Evolutionary conservation across 2,113 vertebrate species (phyloP), one percentile per base, ranked within the genome.

Genomic region (Entelurus aequoreus): DNA sequence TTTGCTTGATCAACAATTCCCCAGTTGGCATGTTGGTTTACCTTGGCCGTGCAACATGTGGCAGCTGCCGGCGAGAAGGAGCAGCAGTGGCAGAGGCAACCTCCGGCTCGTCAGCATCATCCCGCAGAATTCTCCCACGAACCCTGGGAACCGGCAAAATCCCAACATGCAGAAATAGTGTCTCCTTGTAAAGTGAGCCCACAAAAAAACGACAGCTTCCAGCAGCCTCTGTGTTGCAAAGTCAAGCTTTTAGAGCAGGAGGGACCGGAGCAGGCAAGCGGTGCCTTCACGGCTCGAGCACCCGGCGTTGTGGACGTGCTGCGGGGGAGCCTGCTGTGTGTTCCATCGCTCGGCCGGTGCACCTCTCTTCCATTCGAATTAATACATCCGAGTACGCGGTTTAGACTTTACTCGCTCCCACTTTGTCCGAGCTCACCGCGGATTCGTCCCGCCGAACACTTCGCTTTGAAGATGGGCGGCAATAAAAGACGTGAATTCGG

Each of bases 21-120:
- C 15, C 8, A 19, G 28, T 28, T 28, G 37, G 15, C n/a, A 12
- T 47, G 44, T 16, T 65, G 19, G 65, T 81, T 71, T 86, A 89
- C 87, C 87, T 89, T 89, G 87, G 37, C 82, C 86, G 63, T 84
- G 86, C 87, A 89, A 89, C 87, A 88, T 87, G 87, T 88, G 84
- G 84, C 80, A 86, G 71, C 77, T 63, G 79, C 75, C 57, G 62
- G 19, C 28, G 63, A 89, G 71, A 11, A 87, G 61, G 9, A 88
- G 75, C 68, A 87, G 71, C 69, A 87, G 75, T 35, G 74, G 48
- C 13, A 77, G 63, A 40, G 46, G 69, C 65, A 65, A 57, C 65
- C 69, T 68, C 54, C 66, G 71, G 54, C 63, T 71, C 53, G 13
- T 48, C 63, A 52, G 59, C 67, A 19, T 56, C 73, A 51, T 69